These are phyloP conservation scores for Hemiscyllium ocellatum DNA, from an alignment of 2,113 vertebrate genomes.

Conservation along the genomic window DNA sequence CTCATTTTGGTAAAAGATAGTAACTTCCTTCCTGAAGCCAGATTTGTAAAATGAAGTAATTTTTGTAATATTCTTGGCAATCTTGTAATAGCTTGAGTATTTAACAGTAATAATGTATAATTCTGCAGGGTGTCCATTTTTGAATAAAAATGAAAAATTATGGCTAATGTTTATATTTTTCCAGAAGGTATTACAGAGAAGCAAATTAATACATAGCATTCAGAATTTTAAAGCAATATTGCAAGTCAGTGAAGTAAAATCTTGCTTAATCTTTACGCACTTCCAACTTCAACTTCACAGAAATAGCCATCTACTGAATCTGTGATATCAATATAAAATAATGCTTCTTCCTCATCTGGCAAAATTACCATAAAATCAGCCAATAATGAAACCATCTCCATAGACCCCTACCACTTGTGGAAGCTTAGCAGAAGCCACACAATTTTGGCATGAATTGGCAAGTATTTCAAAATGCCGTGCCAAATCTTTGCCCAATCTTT, in stretches of 20 bases:
- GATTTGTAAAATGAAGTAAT: not conserved
- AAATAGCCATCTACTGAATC: no score
- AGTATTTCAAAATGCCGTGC: not conserved
- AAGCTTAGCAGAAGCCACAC: not conserved
- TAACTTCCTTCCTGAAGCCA: constrained; percentile 18
- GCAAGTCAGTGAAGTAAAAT: not conserved
- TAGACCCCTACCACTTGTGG: not conserved
- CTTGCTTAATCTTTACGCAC: no score
- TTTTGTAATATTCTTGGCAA: not conserved
- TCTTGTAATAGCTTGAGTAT: not conserved
- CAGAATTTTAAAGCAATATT: not conserved
- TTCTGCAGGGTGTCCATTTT: not conserved
- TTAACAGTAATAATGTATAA: constrained; percentile 45
- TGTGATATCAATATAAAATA: no score
- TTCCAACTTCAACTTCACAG: no score
- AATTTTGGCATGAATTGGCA: not conserved
- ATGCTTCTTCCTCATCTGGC: not conserved
- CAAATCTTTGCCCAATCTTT: not conserved
- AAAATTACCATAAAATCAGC: not conserved
- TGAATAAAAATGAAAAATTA: not conserved
- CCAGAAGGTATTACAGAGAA: not conserved
- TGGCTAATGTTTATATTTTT: not conserved
- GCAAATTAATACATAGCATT: not conserved
- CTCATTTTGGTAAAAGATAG: not conserved
- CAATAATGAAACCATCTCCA: not conserved